phyloP scores from a whole-genome alignment of 2,888 invertebrate species.

The Pilophorus perplexus region DNA sequence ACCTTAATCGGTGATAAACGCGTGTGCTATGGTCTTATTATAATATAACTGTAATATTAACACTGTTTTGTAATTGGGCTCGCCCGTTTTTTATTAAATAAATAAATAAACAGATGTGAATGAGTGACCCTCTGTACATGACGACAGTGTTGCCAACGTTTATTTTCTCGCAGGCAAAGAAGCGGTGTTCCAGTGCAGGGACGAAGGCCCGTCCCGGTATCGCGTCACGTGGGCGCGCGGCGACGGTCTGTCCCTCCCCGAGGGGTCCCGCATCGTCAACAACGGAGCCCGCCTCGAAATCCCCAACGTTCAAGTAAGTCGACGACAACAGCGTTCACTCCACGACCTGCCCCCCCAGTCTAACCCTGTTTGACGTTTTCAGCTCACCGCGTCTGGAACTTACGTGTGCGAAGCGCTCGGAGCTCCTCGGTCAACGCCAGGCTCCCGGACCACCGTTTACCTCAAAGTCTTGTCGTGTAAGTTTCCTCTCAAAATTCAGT shows the following conservation, averaged over 20 bases:
- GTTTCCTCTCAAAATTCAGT: conserved; percentile 52
- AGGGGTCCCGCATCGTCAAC: conserved; percentile 64
- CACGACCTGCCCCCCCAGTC: too few relatives aligned
- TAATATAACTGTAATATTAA: too few relatives aligned
- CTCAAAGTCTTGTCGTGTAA: conserved; percentile 76
- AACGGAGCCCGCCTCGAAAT: conserved; percentile 80
- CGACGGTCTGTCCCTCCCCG: conserved; percentile 69
- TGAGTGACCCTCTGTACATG: too few relatives aligned
- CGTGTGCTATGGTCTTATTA: too few relatives aligned
- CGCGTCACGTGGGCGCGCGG: conserved; percentile 73
- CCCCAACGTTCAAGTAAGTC: conserved; percentile 67
- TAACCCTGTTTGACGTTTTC: conserved; percentile 33
- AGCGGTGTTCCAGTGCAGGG: conserved; percentile 89
- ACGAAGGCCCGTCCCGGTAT: conserved; percentile 77
- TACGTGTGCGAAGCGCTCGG: conserved; percentile 81
- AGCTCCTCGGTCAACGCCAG: conserved; percentile 62
- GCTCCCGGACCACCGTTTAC: conserved; percentile 66
- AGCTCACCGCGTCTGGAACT: conserved; percentile 71
- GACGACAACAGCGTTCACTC: neutral
- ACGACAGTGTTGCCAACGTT: too few relatives aligned
- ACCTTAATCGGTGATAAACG: too few relatives aligned
- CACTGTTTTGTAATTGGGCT: too few relatives aligned
- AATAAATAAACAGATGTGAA: too few relatives aligned
- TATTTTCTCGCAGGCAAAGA: conserved; percentile 68
- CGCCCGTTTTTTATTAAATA: too few relatives aligned